Evolutionary conservation across 2,113 vertebrate species (phyloP).

Genomic region (Pan paniscus): DNA sequence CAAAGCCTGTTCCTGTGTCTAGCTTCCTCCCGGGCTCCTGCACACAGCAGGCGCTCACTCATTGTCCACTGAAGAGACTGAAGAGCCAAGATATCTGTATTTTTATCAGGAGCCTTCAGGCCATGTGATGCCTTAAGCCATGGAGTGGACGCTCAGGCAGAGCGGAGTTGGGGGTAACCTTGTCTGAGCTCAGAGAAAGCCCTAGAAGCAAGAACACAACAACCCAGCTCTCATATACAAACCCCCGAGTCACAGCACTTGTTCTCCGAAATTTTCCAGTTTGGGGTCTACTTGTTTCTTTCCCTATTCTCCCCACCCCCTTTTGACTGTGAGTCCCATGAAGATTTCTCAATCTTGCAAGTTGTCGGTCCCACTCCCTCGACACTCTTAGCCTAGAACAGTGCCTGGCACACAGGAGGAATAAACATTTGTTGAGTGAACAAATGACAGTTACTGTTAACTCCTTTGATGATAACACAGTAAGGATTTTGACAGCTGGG

Average conservation of each 20-base stretch:
- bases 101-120: neutral
- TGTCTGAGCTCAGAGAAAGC: neutral
- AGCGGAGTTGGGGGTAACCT: neutral
- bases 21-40: neutral
- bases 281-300: too few species aligned
- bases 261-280: neutral
- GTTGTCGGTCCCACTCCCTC: neutral
- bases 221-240: neutral
- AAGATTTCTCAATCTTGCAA: neutral
- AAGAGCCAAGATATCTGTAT: neutral
- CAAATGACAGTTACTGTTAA: neutral
- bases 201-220: neutral
- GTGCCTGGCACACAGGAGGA: neutral
- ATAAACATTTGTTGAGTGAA: neutral
- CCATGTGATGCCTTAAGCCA: too few species aligned
- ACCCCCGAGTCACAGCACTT: accelerated
- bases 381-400: neutral
- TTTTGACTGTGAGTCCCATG: neutral
- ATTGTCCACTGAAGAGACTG: neutral
- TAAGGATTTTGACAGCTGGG: neutral
- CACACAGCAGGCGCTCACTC: neutral
- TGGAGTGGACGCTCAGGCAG: neutral
- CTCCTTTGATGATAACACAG: accelerated
- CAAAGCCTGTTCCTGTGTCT: too few species aligned
- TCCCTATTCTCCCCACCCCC: neutral